Conservation (phyloP, 2,113 vertebrate species). For the Forbesichthys papilliferus region DNA sequence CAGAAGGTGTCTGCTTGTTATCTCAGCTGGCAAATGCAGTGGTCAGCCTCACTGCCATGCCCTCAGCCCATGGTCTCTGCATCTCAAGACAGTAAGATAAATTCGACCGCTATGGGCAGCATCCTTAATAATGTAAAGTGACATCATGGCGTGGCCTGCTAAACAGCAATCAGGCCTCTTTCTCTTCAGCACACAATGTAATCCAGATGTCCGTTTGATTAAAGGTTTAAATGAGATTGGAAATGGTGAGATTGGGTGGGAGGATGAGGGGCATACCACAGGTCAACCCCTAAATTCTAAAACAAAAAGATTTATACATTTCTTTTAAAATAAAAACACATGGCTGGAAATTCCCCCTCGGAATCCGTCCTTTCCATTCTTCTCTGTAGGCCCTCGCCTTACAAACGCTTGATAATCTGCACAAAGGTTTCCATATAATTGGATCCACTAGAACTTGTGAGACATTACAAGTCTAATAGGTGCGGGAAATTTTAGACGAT, state of each 20-base stretch:
- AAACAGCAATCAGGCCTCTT: slow-evolving; percentile 71
- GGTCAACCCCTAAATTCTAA: slow-evolving; percentile 54
- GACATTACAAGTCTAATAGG: slow-evolving; percentile 29
- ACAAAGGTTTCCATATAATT: slow-evolving; percentile 54
- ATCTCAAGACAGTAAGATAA: slow-evolving; percentile 63
- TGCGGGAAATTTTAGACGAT: background rate
- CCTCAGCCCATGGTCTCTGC: slow-evolving; percentile 31
- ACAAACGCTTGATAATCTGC: slow-evolving; percentile 48
- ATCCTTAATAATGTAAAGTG: slow-evolving; percentile 76
- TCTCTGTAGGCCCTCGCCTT: slow-evolving; percentile 42
- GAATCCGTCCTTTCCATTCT: slow-evolving; percentile 3
- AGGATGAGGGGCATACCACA: slow-evolving; percentile 29
- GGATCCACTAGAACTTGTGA: slow-evolving; percentile 43
- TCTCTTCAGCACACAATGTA: slow-evolving; percentile 54
- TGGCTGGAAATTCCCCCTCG: slow-evolving; percentile 43
- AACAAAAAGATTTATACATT: slow-evolving; percentile 71
- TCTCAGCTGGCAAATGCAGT: slow-evolving; percentile 29
- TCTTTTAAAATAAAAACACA: slow-evolving; percentile 70
- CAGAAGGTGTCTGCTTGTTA: slow-evolving; percentile 38
- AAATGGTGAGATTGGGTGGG: slow-evolving; percentile 42
- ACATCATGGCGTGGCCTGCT: slow-evolving; percentile 75
- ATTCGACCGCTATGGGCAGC: slow-evolving; percentile 60
- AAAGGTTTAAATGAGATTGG: slow-evolving; percentile 57
- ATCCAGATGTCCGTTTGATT: slow-evolving; percentile 75
- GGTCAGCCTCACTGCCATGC: slow-evolving; percentile 31